Percentiles rank a stretch among this genome's conserved stretches.
Conservation (phyloP, 2,888 invertebrate species). For the Drosophila diplacantha region DNA sequence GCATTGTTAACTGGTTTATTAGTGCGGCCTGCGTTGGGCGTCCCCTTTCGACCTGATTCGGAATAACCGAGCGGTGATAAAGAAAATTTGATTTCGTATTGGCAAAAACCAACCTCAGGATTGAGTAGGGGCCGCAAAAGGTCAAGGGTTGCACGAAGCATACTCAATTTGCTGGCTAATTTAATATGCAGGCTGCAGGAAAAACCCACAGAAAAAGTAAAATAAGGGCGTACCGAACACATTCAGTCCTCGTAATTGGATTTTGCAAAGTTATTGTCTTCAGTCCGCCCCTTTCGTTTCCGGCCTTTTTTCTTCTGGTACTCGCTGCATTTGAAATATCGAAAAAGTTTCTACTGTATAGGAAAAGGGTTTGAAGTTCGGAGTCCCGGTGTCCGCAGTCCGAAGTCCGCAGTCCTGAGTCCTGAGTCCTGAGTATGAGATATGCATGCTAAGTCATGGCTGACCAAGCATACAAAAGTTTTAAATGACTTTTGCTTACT, state of each 20-base stretch:
- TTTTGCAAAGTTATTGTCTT: conserved; percentile 65
- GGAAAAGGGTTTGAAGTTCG: conserved; percentile 30
- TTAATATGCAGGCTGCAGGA: conserved; percentile 65
- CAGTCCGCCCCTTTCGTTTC: conserved; percentile 17
- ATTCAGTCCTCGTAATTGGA: conserved; percentile 56
- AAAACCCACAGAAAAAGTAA: conserved; percentile 37
- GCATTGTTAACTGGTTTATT: conserved; percentile 40
- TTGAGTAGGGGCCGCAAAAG: conserved; percentile 2
- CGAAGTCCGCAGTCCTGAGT: neutral
- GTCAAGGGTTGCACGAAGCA: conserved; percentile 29
- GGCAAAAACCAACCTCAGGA: conserved; percentile 33
- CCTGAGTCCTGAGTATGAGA: conserved; percentile 33
- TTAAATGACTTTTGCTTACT: conserved; percentile 71
- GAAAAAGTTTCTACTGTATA: conserved; percentile 60
- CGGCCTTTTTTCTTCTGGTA: conserved; percentile 17
- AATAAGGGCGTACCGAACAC: conserved; percentile 37
- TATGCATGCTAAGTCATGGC: conserved; percentile 59
- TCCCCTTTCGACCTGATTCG: conserved; percentile 16
- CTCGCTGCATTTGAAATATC: conserved; percentile 61
- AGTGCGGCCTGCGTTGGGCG: conserved; percentile 20
- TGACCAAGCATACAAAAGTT: conserved; percentile 66
- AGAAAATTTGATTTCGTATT: conserved; percentile 66
- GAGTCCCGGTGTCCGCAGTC: neutral
- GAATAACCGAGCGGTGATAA: conserved; percentile 46
- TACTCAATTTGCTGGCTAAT: conserved; percentile 65